Evolutionary conservation across 2,888 invertebrate species (phyloP).

Genomic region (Toxonevra muliebris): DNA sequence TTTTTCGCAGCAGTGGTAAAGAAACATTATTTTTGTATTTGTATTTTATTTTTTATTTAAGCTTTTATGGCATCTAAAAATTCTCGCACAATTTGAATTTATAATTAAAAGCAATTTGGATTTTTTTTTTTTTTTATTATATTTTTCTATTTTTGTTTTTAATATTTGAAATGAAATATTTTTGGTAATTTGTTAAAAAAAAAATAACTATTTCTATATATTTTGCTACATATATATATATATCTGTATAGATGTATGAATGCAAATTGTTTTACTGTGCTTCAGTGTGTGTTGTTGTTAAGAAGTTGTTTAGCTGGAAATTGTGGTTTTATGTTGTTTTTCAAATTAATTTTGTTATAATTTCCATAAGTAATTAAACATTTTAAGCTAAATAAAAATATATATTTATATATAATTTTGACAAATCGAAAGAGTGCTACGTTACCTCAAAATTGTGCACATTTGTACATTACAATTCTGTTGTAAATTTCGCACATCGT

Average conservation of each 20-base stretch:
- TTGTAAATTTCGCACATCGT: neutral
- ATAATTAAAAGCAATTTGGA: no score
- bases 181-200: no score
- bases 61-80: no score
- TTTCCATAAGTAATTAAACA: slow-evolving; percentile 19
- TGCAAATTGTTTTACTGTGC: neutral
- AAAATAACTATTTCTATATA: no score
- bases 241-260: neutral
- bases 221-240: neutral
- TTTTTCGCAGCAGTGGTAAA: neutral
- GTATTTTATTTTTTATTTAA: no score
- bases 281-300: neutral
- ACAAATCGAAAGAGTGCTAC: neutral
- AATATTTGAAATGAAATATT: no score
- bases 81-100: no score
- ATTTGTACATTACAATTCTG: no score
- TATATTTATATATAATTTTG: slow-evolving; percentile 5
- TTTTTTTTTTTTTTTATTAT: no score
- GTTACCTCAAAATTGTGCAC: neutral
- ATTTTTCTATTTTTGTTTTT: no score
- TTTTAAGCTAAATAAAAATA: slow-evolving; percentile 20
- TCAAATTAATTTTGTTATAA: slow-evolving; percentile 5
- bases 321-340: slow-evolving; percentile 13
- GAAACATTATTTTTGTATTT: neutral
- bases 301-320: slow-evolving; percentile 24